Base-by-base conservation (phyloP, 2,888 invertebrate genomes). In the Magallana nippona region DNA sequence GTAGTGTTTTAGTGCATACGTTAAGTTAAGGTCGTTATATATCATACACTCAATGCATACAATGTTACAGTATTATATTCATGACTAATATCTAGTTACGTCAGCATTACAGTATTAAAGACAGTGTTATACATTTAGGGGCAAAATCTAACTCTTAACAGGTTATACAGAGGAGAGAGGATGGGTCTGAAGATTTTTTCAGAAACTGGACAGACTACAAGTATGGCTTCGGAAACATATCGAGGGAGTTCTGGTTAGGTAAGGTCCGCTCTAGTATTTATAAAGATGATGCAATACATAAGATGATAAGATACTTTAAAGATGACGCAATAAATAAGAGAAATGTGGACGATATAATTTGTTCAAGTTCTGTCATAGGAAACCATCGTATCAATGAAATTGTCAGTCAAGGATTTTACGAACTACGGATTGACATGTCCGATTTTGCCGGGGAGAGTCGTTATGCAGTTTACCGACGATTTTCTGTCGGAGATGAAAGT, bases 361-460 rank as follows among this genome's bases (percentile, higher is more conserved):
- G 44, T 44, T 44, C 8, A 27, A 27, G 27, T 0, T 44, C 44
- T 60, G 1, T 71, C 32, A 0, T 32, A 78, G 78, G 78, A n/a
- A 78, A 78, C 32, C 78, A 78, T 55, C 44, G 78, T 13, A 78
- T 78, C 13, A 55, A 55, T 22, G 78, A 78, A 56, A 78, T 78
- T 55, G 78, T 78, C n/a, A 78, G 78, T n/a, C 78, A 78, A 15
- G 78, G 78, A 19, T 78, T 19, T 22, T 78, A 78, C n/a, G 78
- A 78, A 22, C 78, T 78, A 10, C 78, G 78, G 2, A 78, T 78
- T 55, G 78, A 78, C 22, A 78, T 78, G 78, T 10, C n/a, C 10
- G 78, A 78, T 27, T 78, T 78, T 22, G n/a, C 78, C 1, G 78
- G 78, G 11, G n/a, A 78, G 15, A 55, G 55, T 17, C 78, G 78